Evolutionary conservation across 2,113 vertebrate species (phyloP).

Genomic region (western clawed frog (Xenopus tropicalis)): UCB_Xtro_10.0 CM004446.2:36650501-36651000

Average conservation of each 20-base stretch:
- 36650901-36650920: not conserved
- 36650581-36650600: too few species aligned
- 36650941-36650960: not conserved
- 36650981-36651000: too few species aligned
- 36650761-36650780: slow-evolving; percentile 93
- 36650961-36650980: not conserved
- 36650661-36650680: slow-evolving; percentile 87
- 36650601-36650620: slow-evolving; percentile 68
- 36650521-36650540: too few species aligned
- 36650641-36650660: slow-evolving; percentile 93
- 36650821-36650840: slow-evolving; percentile 86
- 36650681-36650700: slow-evolving; percentile 85
- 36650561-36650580: too few species aligned
- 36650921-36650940: not conserved
- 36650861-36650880: not conserved
- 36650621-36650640: slow-evolving; percentile 85
- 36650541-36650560: too few species aligned
- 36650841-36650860: slow-evolving; percentile 9
- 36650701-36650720: slow-evolving; percentile 86
- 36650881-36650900: not conserved
- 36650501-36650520: too few species aligned
- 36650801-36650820: slow-evolving; percentile 86
- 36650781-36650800: slow-evolving; percentile 76
- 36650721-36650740: slow-evolving; percentile 86
- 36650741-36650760: slow-evolving; percentile 86